A percentile compares a stretch with the other conserved stretches of the same genome.
Evolutionary conservation across 2,888 invertebrate species (phyloP).

Genomic region (Linnaemya tessellans): DNA sequence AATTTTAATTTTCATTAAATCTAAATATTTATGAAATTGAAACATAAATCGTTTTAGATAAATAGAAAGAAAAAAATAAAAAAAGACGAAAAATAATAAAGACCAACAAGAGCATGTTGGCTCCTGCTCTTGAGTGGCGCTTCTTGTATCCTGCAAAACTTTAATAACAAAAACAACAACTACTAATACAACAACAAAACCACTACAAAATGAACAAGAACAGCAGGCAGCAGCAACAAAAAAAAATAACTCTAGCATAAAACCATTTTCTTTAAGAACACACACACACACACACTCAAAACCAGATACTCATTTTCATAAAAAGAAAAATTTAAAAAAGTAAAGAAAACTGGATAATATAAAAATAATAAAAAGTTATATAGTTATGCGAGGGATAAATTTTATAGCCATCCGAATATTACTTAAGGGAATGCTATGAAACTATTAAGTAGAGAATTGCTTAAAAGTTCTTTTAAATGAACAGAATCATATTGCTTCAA

Average conservation of each 20-base stretch:
- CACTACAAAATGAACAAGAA: slow-evolving; percentile 5
- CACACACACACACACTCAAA: neutral
- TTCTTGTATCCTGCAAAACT: neutral
- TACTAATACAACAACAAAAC: slow-evolving; percentile 12
- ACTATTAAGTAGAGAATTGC: slow-evolving; percentile 15
- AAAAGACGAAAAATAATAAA: neutral
- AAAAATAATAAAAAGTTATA: slow-evolving; percentile 43
- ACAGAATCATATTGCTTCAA: neutral
- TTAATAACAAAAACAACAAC: neutral
- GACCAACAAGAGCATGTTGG: slow-evolving; percentile 41
- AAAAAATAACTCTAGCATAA: slow-evolving; percentile 13
- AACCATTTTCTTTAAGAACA: slow-evolving; percentile 32
- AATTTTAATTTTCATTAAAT: slow-evolving; percentile 66
- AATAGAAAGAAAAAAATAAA: slow-evolving; percentile 18
- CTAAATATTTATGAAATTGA: slow-evolving; percentile 64
- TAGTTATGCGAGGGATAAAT: slow-evolving; percentile 33
- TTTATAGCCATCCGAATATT: slow-evolving; percentile 60
- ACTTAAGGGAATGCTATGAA: slow-evolving; percentile 50
- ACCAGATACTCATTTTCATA: too few relatives aligned
- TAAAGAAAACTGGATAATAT: slow-evolving; percentile 15
- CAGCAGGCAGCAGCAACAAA: neutral
- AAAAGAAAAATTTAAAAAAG: neutral
- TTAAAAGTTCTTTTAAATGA: neutral
- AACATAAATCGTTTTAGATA: slow-evolving; percentile 63
- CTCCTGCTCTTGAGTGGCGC: slow-evolving; percentile 2